Evolutionary conservation across 2,113 vertebrate species (phyloP).

Genomic region (Cardinalis cardinalis): DNA sequence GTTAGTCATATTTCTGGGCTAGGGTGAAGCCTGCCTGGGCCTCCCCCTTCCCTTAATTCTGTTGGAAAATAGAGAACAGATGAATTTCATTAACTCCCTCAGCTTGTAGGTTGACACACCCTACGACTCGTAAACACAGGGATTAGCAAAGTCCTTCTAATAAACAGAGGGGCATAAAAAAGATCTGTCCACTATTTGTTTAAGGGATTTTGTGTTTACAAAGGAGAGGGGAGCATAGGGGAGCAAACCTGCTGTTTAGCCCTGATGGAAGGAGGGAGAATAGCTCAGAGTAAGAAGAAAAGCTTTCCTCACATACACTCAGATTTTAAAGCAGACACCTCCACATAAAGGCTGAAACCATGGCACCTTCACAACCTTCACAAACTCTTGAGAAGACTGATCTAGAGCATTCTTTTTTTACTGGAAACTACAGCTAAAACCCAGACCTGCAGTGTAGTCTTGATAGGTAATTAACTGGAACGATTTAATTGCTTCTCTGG

Average conservation of each 20-base stretch:
- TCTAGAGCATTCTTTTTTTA: neutral
- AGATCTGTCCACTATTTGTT: conserved; percentile 34
- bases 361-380: neutral
- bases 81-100: conserved; percentile 61
- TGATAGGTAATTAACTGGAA: neutral
- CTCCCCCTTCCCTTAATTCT: conserved; percentile 1
- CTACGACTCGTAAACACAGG: conserved; percentile 50
- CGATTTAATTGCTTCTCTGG: neutral
- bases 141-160: conserved; percentile 58
- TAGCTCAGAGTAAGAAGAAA: neutral
- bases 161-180: conserved; percentile 53
- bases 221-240: conserved; percentile 8
- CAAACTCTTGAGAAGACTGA: neutral
- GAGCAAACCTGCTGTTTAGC: conserved; percentile 39
- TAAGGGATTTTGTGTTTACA: conserved; percentile 56
- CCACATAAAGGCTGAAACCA: neutral
- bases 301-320: neutral
- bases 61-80: conserved; percentile 51
- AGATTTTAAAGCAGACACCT: neutral
- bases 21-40: neutral
- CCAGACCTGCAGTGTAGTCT: neutral
- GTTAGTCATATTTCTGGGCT: conserved; percentile 16
- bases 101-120: conserved; percentile 51
- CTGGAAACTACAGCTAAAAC: neutral
- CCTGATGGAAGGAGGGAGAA: neutral